Evolutionary conservation across 1,140 invertebrate species (phyloP).

Genomic region (Sipha flava): DNA sequence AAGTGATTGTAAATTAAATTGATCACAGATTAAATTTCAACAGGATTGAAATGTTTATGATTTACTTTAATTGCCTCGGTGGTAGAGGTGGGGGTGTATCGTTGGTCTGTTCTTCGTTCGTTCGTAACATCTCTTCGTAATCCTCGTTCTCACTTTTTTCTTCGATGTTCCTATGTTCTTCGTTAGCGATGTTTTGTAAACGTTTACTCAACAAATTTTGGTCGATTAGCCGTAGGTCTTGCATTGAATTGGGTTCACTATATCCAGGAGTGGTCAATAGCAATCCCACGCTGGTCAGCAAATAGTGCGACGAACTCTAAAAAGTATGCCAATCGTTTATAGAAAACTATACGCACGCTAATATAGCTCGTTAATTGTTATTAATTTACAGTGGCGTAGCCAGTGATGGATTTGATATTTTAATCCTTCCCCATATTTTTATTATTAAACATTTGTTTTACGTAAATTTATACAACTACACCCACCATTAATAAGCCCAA

Average conservation of each 20-base stretch:
- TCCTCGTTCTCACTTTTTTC: constrained; percentile 8
- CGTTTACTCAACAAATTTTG: constrained; percentile 46
- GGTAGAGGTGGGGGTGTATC: constrained; percentile 21
- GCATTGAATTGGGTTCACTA: constrained; percentile 42
- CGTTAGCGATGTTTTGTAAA: neutral
- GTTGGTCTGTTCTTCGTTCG: neutral
- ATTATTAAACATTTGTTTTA: too few relatives aligned
- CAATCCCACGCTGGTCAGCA: constrained; percentile 43
- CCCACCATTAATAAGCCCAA: too few relatives aligned
- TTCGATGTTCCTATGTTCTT: neutral
- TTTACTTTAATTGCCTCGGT: constrained; percentile 1
- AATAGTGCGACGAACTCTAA: constrained; percentile 40
- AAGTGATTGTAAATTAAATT: neutral
- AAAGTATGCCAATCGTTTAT: constrained; percentile 7
- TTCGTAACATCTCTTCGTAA: neutral
- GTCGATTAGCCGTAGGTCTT: constrained; percentile 38
- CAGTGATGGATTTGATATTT: too few relatives aligned
- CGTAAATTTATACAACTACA: too few relatives aligned
- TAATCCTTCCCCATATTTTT: too few relatives aligned
- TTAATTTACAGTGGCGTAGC: too few relatives aligned
- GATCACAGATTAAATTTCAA: too few relatives aligned
- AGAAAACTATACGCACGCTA: too few relatives aligned
- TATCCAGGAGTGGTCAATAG: constrained; percentile 44
- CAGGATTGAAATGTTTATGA: too few relatives aligned
- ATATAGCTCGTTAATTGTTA: too few relatives aligned